Evolutionary conservation across 1,140 invertebrate genomes (phyloP).

Genomic region (Gryllus bimaculatus): DNA sequence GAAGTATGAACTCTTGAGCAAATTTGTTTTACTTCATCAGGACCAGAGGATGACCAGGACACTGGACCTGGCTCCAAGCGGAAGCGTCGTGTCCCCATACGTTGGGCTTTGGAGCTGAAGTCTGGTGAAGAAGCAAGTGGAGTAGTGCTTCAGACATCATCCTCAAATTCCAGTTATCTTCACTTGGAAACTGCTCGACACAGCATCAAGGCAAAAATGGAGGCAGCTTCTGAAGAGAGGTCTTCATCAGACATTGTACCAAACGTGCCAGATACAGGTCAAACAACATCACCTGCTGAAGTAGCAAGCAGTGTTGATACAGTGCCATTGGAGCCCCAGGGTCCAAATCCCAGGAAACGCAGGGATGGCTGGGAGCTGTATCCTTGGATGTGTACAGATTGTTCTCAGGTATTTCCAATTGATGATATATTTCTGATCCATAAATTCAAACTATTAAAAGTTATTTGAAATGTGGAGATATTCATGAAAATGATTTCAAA

Average conservation of each 20-base stretch:
- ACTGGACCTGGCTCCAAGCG: slow-evolving; percentile 7
- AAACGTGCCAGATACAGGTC: background rate
- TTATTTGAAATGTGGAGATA: background rate
- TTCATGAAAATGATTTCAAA: too few relatives aligned
- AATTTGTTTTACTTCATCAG: too few relatives aligned
- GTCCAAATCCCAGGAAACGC: slow-evolving; percentile 12
- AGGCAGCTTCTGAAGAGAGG: background rate
- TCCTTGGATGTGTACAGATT: slow-evolving; percentile 22
- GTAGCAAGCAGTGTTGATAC: background rate
- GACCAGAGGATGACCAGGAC: background rate
- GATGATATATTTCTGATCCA: background rate
- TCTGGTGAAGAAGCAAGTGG: background rate
- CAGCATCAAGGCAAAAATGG: background rate
- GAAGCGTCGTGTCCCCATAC: slow-evolving; percentile 12
- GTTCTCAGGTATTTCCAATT: slow-evolving; percentile 14
- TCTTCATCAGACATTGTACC: too few relatives aligned
- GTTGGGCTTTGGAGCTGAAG: background rate
- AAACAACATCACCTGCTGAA: background rate
- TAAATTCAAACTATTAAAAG: too few relatives aligned
- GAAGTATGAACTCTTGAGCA: too few relatives aligned
- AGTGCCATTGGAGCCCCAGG: background rate
- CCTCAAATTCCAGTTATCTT: background rate
- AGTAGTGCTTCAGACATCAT: background rate
- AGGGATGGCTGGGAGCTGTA: slow-evolving; percentile 22
- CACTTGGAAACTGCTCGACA: too few relatives aligned